Evolutionary conservation across 2,888 invertebrate genomes (phyloP), one percentile per base, ranked within the genome.

Genomic region (Drosophila infuscata): DNA sequence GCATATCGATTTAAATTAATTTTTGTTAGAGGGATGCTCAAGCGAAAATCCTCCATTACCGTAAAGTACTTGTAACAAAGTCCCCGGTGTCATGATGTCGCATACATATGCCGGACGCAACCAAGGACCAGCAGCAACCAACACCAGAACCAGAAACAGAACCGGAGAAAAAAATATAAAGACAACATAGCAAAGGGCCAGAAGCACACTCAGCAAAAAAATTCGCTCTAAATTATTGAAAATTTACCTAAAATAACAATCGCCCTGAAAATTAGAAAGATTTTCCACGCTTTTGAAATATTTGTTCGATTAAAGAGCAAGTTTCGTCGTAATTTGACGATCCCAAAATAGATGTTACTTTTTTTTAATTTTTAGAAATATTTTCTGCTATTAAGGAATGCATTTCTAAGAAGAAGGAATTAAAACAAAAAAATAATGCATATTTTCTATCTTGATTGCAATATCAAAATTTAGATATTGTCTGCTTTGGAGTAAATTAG

Each of bases 11-110:
- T 92, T 92, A 92, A 92, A 92, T 92, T 92, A 92, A 92, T 92
- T 92, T 92, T 91, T 92, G 92, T 92, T 92, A 91, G 92, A 92
- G 91, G 90, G 91, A 92, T 92, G 92, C 92, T 92, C 92, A 92
- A 91, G 89, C 90, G 92, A 90, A 92, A 92, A 92, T 91, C 92
- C 92, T 90, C 92, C 91, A 92, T 92, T 92, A 92, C 90, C 89
- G 92, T 92, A 92, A 92, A 91, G 92, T 92, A 92, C 92, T 92
- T 91, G 89, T 88, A 91, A 91, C 88, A 89, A 91, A 91, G 92
- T 89, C 90, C 82, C 78, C 74, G 79, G 84, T 88, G 90, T 83
- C 90, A 84, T 82, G 89, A 79, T 87, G 85, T 82, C 88, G 87
- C 88, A 82, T 82, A 79, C 83, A 76, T 83, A 78, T 81, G 79